Evolutionary conservation across 2,797 vertebrate genomes (phyloP), one percentile per base, ranked within the genome.

Genomic region (Semaprochilodus insignis): DNA sequence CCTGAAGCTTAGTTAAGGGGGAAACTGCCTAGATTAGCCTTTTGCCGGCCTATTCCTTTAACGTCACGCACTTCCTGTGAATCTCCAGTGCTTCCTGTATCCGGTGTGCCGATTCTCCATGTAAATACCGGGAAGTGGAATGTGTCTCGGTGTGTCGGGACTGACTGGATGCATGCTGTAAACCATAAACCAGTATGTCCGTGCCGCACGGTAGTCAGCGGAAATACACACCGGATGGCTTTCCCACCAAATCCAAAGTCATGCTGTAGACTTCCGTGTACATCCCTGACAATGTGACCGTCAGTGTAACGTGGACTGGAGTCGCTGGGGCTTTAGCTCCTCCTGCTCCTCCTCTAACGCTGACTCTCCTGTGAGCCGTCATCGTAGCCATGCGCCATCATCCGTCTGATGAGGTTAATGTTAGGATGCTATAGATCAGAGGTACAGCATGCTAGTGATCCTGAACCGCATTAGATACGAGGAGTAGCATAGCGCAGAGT

Each of bases 61-160:
- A 6, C 25, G 16, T 36, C 17, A 67, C 44, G 15, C 25, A 72
- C 75, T 81, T 52, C 59, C 83, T 83, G 86, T 83, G 81, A 87
- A 76, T 78, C 59, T 78, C 77, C 31, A 80, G 83, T 75, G 81
- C 86, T 87, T 87, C 86, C 86, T 73, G 60, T 44, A 27, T 81
- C 51, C 78, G 31, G 23, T 15, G 23, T 21, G 36, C 57, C 14
- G 54, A 54, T 21, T 21, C 77, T 76, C 60, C 81, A 74, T 76
- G 52, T 52, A n/a, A 3, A 36, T 34, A 66, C 34, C 7, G 19
- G 40, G 44, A 19, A 34, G 75, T 62, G 52, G 65, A 70, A 77
- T 36, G 65, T 17, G 15, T 10, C n/a, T 31, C 31, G 36, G 78
- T 0, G 6, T 66, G 6, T 16, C 52, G 57, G 16, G 23, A 52